Percentiles rank a stretch among this genome's conserved stretches.
These are phyloP conservation scores for Pissodes strobi DNA, from an alignment of 1,140 invertebrate species.

Conservation along the genomic window DNA sequence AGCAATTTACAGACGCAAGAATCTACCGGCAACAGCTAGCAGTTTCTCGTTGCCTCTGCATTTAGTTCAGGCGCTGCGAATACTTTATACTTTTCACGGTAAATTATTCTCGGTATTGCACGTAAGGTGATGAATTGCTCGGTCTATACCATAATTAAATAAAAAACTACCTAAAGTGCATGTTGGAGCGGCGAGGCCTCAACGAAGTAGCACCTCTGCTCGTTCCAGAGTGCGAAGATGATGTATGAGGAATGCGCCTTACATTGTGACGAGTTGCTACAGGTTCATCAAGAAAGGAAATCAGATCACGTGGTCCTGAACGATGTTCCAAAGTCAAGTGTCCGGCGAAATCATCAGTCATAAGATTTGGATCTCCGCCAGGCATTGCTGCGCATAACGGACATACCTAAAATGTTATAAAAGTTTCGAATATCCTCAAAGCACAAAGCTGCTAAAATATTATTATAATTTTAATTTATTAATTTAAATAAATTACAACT, in stretches of 20 bases:
- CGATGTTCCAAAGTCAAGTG: conserved; percentile 95
- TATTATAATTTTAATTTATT: too few relatives aligned
- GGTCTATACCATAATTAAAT: too few relatives aligned
- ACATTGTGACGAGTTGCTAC: conserved; percentile 69
- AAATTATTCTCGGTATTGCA: too few relatives aligned
- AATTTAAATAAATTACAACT: too few relatives aligned
- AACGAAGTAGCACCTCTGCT: conserved; percentile 61
- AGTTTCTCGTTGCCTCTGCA: too few relatives aligned
- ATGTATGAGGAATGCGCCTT: conserved; percentile 82
- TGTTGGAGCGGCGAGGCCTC: conserved; percentile 80
- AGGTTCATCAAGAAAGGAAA: conserved; percentile 89
- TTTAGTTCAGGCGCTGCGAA: too few relatives aligned
- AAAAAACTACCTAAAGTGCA: conserved; percentile 78
- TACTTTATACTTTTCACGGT: too few relatives aligned
- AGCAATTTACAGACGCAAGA: too few relatives aligned
- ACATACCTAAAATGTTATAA: conserved; percentile 83
- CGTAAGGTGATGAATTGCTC: too few relatives aligned
- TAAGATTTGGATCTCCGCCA: conserved; percentile 94
- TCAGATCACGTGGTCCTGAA: conserved; percentile 81
- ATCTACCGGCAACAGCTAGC: too few relatives aligned
- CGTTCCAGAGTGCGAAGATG: conserved; percentile 62
- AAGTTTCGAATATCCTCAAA: too few relatives aligned
- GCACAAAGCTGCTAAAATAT: conserved; percentile 1
- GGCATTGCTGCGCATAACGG: conserved; percentile 94
- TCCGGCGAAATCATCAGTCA: conserved; percentile 96